These are phyloP conservation scores for Leucosticte australis DNA, from an alignment of 2,113 vertebrate genomes.

Conservation along the genomic window DNA sequence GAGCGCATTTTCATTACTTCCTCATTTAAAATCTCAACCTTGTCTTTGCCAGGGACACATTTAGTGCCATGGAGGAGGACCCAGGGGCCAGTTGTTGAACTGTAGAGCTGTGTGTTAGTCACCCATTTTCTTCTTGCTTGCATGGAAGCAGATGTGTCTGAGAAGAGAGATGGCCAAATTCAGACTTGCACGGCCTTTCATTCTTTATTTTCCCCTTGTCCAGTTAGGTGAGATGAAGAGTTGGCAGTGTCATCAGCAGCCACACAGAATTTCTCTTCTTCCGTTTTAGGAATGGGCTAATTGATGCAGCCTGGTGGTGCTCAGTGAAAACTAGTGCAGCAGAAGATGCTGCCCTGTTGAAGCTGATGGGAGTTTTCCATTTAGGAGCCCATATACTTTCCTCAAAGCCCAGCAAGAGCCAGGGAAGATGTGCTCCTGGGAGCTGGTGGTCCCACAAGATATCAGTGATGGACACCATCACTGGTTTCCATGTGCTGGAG, in stretches of 20 bases:
- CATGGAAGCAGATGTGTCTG: neutral
- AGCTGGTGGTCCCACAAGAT: neutral
- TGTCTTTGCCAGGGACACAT: neutral
- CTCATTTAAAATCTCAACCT: slow-evolving; percentile 25
- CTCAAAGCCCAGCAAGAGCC: neutral
- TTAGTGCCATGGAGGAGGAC: neutral
- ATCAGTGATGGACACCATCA: no score
- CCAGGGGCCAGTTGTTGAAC: neutral
- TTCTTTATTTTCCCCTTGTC: neutral
- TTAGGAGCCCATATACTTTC: accelerated
- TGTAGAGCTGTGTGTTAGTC: neutral
- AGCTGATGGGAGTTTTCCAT: neutral
- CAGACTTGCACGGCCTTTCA: neutral
- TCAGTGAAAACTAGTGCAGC: neutral
- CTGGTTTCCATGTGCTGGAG: neutral
- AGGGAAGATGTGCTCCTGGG: neutral
- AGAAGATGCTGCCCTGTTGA: neutral
- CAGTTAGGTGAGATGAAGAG: neutral
- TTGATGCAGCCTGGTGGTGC: neutral
- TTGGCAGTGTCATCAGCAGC: neutral
- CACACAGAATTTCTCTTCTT: neutral
- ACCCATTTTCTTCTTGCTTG: neutral
- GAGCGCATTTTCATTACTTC: slow-evolving; percentile 32
- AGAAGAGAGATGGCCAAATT: neutral
- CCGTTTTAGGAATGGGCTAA: accelerated